These are phyloP conservation scores for Halichoerus grypus DNA, from an alignment of 2,113 vertebrate genomes.

Conservation along the genomic window DNA sequence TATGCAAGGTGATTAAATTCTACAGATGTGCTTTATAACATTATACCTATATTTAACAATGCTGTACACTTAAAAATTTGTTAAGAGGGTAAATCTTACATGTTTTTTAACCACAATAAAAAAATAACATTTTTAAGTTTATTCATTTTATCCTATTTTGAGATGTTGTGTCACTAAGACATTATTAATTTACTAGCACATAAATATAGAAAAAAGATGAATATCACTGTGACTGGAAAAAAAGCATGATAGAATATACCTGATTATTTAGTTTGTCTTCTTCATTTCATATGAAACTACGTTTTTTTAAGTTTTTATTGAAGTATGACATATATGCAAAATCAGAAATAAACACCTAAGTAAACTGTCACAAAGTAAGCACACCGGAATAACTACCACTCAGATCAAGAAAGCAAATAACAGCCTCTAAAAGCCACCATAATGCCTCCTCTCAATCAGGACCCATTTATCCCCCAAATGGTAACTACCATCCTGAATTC, in stretches of 20 bases:
- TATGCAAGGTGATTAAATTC: neutral
- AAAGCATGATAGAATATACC: neutral
- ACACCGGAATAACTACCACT: neutral
- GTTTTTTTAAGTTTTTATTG: neutral
- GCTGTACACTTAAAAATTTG: neutral
- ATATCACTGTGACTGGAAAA: neutral
- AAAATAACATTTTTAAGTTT: neutral
- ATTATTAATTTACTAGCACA: slow-evolving; percentile 1
- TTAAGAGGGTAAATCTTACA: neutral
- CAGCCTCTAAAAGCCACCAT: neutral
- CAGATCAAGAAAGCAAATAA: neutral
- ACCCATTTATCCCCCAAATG: neutral
- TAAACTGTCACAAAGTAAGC: neutral
- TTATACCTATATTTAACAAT: neutral
- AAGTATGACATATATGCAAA: neutral
- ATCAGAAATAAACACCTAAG: neutral
- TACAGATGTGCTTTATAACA: neutral
- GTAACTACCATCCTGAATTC: neutral
- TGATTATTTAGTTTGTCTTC: neutral
- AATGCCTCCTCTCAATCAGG: neutral
- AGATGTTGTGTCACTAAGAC: neutral
- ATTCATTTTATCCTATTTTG: slow-evolving; percentile 13
- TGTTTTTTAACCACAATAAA: neutral
- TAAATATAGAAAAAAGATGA: slow-evolving; percentile 35
- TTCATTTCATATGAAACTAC: slow-evolving; percentile 13